Conservation (phyloP, 1,140 invertebrate species). For the Saxidomus purpurata region DNA sequence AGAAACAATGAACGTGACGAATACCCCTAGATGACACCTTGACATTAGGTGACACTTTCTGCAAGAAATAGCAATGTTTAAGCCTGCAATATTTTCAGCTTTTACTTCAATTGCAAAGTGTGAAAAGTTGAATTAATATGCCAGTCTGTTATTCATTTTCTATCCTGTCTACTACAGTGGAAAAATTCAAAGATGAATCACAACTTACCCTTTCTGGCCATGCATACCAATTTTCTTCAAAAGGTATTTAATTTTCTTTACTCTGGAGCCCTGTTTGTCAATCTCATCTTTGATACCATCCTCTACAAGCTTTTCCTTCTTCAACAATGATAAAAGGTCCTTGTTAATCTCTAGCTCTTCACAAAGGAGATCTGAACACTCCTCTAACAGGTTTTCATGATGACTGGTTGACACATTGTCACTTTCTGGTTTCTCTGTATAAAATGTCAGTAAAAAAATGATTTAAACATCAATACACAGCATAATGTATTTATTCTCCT, state of each 20-base stretch:
- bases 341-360: slow-evolving; percentile 64
- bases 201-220: slow-evolving; percentile 44
- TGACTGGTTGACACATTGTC: neutral
- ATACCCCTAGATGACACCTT: too few relatives aligned
- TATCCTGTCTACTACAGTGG: neutral
- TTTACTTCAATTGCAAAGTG: too few relatives aligned
- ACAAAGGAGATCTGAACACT: slow-evolving; percentile 48
- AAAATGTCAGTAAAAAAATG: too few relatives aligned
- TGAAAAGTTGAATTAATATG: too few relatives aligned
- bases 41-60: too few relatives aligned
- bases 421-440: too few relatives aligned
- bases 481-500: too few relatives aligned
- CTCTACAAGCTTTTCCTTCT: slow-evolving; percentile 41
- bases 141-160: too few relatives aligned
- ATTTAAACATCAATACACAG: too few relatives aligned
- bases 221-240: slow-evolving; percentile 39
- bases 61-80: too few relatives aligned
- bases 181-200: neutral
- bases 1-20: too few relatives aligned
- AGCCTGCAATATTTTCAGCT: too few relatives aligned
- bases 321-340: slow-evolving; percentile 40
- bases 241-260: slow-evolving; percentile 53
- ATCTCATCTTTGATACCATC: slow-evolving; percentile 41
- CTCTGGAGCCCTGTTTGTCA: slow-evolving; percentile 38
- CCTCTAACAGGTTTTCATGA: slow-evolving; percentile 51